These are phyloP conservation scores for Copsychus sechellarum DNA, from an alignment of 2,113 vertebrate species.

Conservation along the genomic window DNA sequence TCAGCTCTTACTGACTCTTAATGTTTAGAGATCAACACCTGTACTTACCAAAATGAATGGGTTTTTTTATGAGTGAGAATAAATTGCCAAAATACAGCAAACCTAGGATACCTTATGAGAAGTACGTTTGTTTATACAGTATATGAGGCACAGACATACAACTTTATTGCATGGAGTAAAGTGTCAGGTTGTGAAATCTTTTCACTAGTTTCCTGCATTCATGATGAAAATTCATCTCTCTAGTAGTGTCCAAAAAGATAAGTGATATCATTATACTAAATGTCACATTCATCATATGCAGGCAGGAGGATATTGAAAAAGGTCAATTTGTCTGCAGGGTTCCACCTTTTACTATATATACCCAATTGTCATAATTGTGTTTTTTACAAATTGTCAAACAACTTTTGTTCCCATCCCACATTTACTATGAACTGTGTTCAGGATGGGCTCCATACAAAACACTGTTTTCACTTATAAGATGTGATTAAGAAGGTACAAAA, in stretches of 20 bases:
- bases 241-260: background rate
- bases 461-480: background rate
- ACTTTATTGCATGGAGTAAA: background rate
- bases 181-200: background rate
- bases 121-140: background rate
- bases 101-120: background rate
- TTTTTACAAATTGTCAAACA: background rate
- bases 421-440: background rate
- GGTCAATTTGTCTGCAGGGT: background rate
- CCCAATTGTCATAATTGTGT: background rate
- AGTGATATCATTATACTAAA: background rate
- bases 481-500: background rate
- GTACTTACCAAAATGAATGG: fast-evolving
- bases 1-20: background rate
- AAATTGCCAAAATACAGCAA: background rate
- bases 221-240: background rate
- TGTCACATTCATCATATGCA: background rate
- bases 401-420: background rate
- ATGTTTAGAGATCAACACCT: background rate
- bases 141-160: background rate
- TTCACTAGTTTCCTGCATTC: background rate
- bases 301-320: background rate
- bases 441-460: background rate
- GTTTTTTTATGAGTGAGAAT: background rate
- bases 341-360: background rate